phyloP scores from a whole-genome alignment of 2,888 invertebrate species.

The Melieria crassipennis region DNA sequence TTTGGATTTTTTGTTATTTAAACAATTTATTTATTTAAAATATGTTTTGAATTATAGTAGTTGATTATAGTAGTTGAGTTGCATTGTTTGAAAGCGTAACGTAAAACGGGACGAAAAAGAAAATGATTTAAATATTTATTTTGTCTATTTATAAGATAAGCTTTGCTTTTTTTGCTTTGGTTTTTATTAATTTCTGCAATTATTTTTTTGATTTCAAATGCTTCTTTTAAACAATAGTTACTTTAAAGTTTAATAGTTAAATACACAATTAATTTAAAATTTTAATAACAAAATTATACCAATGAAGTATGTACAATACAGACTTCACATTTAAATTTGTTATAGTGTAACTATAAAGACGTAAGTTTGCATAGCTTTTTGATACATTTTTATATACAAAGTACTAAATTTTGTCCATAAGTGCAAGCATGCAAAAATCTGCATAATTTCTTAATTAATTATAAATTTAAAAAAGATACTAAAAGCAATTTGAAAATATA shows the following conservation, averaged over 20 bases:
- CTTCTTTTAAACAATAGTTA: not conserved
- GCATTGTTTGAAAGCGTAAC: not conserved
- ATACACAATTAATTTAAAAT: not conserved
- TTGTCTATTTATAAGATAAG: not conserved
- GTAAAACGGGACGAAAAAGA: not conserved
- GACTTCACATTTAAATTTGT: not conserved
- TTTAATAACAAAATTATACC: not conserved
- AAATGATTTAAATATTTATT: not conserved
- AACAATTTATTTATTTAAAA: not conserved
- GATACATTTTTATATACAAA: too few relatives aligned
- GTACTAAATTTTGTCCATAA: too few relatives aligned
- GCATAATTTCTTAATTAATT: too few relatives aligned
- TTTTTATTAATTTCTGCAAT: not conserved
- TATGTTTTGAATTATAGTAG: too few relatives aligned
- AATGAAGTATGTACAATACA: not conserved
- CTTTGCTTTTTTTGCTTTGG: not conserved
- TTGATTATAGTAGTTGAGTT: too few relatives aligned
- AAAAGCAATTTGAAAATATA: too few relatives aligned
- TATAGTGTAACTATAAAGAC: not conserved
- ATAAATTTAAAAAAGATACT: too few relatives aligned
- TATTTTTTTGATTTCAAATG: not conserved
- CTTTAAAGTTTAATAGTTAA: not conserved
- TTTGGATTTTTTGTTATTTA: conserved; percentile 2
- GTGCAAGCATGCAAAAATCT: too few relatives aligned
- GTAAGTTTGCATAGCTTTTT: too few relatives aligned